Evolutionary conservation across 2,888 invertebrate genomes (phyloP).

Genomic region (Ceratothoa steindachneri): DNA sequence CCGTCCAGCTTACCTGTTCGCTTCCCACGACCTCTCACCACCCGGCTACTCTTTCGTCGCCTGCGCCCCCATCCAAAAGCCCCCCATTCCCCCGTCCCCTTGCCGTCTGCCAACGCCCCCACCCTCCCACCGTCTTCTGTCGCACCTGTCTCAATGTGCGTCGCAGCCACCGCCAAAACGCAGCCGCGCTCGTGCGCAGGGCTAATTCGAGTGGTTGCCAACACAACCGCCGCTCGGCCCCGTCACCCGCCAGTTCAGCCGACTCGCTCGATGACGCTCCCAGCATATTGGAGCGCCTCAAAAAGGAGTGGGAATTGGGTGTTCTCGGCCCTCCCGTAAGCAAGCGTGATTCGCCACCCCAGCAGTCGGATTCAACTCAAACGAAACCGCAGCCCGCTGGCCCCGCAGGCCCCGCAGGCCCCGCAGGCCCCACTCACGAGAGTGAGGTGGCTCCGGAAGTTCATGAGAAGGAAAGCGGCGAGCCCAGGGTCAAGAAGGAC

Average conservation of each 20-base stretch:
- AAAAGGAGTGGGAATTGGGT: conserved; percentile 38
- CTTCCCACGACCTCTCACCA: neutral
- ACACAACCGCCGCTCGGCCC: conserved; percentile 37
- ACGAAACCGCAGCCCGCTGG: neutral
- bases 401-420: neutral
- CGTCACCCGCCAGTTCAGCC: conserved; percentile 19
- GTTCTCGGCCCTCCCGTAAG: neutral
- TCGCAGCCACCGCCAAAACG: conserved; percentile 43
- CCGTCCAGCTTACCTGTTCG: conserved; percentile 2
- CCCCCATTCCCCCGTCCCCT: conserved; percentile 13
- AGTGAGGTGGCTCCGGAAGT: neutral
- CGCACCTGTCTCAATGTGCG: conserved; percentile 45
- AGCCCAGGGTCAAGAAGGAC: neutral
- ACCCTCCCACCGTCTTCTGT: conserved; percentile 41
- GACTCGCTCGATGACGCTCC: conserved; percentile 39
- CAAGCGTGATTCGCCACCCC: neutral
- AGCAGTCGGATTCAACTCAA: neutral
- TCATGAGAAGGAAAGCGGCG: neutral
- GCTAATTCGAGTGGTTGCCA: conserved; percentile 45
- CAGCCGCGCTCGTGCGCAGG: conserved; percentile 41
- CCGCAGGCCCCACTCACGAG: neutral
- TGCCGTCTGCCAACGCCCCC: conserved; percentile 34
- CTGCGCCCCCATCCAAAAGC: neutral
- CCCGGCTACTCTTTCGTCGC: neutral
- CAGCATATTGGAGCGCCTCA: conserved; percentile 38